Evolutionary conservation across 23 tunicate genomes (phyloP).

Genomic region (Phallusia fumigata): DNA sequence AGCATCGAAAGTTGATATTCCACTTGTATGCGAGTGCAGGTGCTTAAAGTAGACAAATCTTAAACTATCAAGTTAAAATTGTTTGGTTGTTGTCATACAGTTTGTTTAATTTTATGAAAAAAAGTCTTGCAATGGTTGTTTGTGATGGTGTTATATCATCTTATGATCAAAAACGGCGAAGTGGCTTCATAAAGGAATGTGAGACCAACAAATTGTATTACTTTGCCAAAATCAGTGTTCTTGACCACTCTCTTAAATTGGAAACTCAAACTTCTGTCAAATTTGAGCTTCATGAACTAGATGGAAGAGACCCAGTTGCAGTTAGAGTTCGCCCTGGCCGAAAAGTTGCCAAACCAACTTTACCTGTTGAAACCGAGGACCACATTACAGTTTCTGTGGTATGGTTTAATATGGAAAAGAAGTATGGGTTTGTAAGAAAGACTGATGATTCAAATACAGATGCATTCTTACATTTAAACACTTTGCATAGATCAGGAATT

Average conservation of each 20-base stretch:
- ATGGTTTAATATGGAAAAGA: conserved; percentile 35
- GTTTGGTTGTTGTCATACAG: too few relatives aligned
- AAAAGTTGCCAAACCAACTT: neutral
- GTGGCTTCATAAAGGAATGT: conserved; percentile 31
- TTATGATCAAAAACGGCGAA: conserved; percentile 11
- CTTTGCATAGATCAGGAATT: conserved; percentile 21
- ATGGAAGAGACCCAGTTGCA: conserved; percentile 33
- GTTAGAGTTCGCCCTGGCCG: conserved; percentile 19
- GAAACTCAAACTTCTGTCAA: conserved; percentile 9
- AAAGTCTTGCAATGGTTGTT: neutral
- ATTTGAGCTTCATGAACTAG: conserved; percentile 18
- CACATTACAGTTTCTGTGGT: conserved; percentile 3
- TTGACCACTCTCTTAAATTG: neutral
- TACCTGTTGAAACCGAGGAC: neutral
- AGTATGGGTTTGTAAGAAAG: conserved; percentile 53
- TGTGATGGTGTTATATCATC: conserved; percentile 21
- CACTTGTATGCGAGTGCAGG: too few relatives aligned
- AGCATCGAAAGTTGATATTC: too few relatives aligned
- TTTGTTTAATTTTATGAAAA: too few relatives aligned
- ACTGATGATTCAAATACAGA: conserved; percentile 14
- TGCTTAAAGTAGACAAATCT: too few relatives aligned
- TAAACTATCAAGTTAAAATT: too few relatives aligned
- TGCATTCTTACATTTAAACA: conserved; percentile 46
- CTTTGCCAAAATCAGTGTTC: conserved; percentile 29
- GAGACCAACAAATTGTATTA: conserved; percentile 11